phyloP scores from a whole-genome alignment of 2,113 vertebrate species.

The Podarcis raffonei region DNA sequence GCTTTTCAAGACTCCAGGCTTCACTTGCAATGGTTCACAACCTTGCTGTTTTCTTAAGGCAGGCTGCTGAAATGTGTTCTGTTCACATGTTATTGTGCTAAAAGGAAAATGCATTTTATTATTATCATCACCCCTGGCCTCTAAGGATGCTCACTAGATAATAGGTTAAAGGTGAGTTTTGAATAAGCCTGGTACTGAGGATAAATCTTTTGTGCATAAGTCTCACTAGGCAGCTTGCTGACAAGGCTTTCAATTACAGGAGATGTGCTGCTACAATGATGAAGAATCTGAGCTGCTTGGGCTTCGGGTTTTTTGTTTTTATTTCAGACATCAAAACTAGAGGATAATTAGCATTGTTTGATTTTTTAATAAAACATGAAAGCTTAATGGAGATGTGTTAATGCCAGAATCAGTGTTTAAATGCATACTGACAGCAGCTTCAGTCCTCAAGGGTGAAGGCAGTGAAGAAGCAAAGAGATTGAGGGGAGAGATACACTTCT shows the following conservation, averaged over 20 bases:
- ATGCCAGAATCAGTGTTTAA: not conserved
- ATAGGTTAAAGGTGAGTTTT: conserved; percentile 36
- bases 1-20: not conserved
- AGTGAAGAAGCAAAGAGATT: not conserved
- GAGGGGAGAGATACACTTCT: not conserved
- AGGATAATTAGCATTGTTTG: conserved; percentile 55
- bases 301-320: conserved; percentile 3
- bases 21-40: conserved; percentile 19
- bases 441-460: conserved; percentile 32
- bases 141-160: conserved; percentile 37
- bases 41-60: conserved; percentile 35
- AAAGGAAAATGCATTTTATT: conserved; percentile 19
- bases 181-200: not conserved
- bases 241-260: conserved; percentile 36
- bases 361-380: conserved; percentile 46
- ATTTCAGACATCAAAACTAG: conserved; percentile 1
- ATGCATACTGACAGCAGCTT: not conserved
- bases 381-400: conserved; percentile 19
- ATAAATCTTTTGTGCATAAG: conserved; percentile 48
- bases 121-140: conserved; percentile 33
- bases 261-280: not conserved
- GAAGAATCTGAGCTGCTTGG: not conserved
- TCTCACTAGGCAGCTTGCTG: not conserved
- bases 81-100: conserved; percentile 3
- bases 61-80: conserved; percentile 14